phyloP scores from a whole-genome alignment of 2,888 invertebrate species.

The Adineta ricciae region DNA sequence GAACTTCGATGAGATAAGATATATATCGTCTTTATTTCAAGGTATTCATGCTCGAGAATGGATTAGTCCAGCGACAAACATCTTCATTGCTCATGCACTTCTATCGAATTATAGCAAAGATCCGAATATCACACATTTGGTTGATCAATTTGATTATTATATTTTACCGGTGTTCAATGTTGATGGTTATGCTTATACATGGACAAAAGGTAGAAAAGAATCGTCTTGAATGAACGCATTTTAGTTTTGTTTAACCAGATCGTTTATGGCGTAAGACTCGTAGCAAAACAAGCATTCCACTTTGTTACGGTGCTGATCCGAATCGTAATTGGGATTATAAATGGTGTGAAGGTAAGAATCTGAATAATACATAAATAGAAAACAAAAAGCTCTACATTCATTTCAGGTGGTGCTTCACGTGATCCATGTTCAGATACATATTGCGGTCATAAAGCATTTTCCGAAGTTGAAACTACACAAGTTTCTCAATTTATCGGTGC shows the following conservation, averaged over 20 bases:
- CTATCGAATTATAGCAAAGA: neutral
- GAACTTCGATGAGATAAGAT: neutral
- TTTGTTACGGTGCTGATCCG: constrained; percentile 26
- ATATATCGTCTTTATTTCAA: neutral
- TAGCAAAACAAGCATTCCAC: constrained; percentile 11
- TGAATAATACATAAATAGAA: too few species aligned
- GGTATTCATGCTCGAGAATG: constrained; percentile 30
- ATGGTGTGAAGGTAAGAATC: constrained; percentile 24
- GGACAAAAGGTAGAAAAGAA: constrained; percentile 37
- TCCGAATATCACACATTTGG: neutral
- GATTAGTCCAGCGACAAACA: constrained; percentile 29
- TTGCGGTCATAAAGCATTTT: neutral
- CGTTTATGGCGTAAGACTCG: constrained; percentile 31
- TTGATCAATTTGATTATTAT: constrained; percentile 3
- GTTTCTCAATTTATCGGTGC: neutral
- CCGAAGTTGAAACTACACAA: neutral
- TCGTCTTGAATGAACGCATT: too few species aligned
- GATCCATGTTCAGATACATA: neutral
- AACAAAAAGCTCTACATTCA: too few species aligned
- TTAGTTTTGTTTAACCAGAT: neutral
- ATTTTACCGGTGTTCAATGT: constrained; percentile 14
- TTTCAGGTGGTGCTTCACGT: neutral
- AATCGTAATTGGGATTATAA: constrained; percentile 30
- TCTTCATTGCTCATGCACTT: constrained; percentile 23
- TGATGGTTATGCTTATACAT: constrained; percentile 39